A percentile compares a stretch with the other conserved stretches of the same genome.
Conservation (phyloP, 2,113 vertebrate genomes). For the Harpagus bidentatus region DNA sequence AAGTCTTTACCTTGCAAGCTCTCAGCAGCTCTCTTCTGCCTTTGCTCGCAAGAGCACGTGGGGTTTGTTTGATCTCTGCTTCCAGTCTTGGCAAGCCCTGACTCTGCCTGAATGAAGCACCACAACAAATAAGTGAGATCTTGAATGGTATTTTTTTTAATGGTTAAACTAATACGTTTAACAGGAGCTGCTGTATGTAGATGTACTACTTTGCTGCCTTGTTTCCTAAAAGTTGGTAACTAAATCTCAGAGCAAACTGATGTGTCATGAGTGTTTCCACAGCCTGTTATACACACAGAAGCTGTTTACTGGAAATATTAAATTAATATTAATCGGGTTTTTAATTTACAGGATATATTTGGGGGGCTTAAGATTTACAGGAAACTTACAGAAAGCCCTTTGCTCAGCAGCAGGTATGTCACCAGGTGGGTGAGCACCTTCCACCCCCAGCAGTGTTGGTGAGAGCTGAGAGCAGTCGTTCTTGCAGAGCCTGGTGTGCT, state of each 20-base stretch:
- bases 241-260: neutral
- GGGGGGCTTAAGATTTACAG: neutral
- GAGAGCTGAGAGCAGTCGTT: neutral
- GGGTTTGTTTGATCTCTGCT: conserved; percentile 40
- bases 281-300: neutral
- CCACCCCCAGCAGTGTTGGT: neutral
- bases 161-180: neutral
- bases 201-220: neutral
- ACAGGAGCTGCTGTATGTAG: neutral
- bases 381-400: neutral
- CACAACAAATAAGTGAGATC: neutral
- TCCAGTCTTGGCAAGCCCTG: conserved; percentile 36
- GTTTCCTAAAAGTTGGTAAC: neutral
- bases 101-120: neutral
- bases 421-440: neutral
- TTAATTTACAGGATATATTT: neutral
- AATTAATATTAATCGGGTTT: neutral
- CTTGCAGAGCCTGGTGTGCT: neutral
- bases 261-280: neutral
- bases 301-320: neutral
- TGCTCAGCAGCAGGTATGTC: neutral
- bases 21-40: neutral
- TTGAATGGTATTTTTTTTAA: neutral
- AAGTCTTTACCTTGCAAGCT: neutral
- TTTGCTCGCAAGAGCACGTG: neutral